Base-by-base conservation (phyloP, 2,888 invertebrate species). In the Girardia tigrina region DNA sequence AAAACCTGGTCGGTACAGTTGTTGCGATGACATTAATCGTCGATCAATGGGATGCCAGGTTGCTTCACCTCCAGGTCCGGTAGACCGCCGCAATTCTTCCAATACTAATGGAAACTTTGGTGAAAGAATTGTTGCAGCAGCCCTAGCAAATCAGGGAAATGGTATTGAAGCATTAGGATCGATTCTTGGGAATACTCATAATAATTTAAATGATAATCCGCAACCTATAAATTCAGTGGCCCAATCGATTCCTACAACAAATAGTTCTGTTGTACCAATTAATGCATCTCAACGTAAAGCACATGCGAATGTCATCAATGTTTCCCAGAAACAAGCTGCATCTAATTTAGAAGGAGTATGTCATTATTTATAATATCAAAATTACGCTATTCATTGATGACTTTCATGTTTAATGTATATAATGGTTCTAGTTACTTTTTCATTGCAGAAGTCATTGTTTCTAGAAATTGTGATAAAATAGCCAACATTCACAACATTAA, bases 11-110 rank as follows among this genome's bases (percentile, higher is more conserved):
- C 70, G 75, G 14, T 79, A 76, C 73, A 76, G 77, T 23, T 79
- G 79, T 56, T 79, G 79, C 56, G 77, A 73, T 26, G 70, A 36
- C 27, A 78, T 76, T 12, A 28, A 75, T 42, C 72, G 72, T 14
- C 73, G 73, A 12, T 70, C 73, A 16, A 23, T 29, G 0, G 79
- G 79, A 8, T 79, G 79, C 42, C 27, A 73, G 26, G 28, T 26
- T 16, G 28, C 77, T 20, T 69, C 71, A 1, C 73, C 71, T 27
- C 71, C 71, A 71, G 71, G 71, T 2, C 28, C 71, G 6, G 28
- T 28, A 6, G 71, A 71, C 27, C 6, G 71, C 2, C 6, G 71
- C 2, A 71, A 27, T 29, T 28, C 71, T 26, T 29, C 71, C 23
- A 26, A 73, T 20, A 28, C 26, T 14, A 73, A 73, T 42, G 73